Evolutionary conservation across 2,113 vertebrate species (phyloP).

Genomic region (Nycticorax nycticorax): DNA sequence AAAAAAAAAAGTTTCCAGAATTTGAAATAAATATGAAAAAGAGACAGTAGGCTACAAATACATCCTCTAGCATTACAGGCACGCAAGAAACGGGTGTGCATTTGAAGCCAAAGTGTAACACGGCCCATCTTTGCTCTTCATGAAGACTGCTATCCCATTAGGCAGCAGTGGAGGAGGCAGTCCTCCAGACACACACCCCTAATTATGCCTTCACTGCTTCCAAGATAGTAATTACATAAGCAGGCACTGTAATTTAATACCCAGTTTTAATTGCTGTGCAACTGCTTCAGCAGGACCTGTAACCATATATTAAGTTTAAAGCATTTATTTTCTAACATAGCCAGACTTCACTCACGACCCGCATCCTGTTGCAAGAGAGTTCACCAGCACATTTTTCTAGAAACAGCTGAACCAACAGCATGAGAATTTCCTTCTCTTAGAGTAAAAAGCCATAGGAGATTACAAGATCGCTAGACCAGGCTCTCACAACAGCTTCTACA

Average conservation of each 20-base stretch:
- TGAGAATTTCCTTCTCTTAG: not conserved
- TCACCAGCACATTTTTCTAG: not conserved
- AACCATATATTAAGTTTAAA: not conserved
- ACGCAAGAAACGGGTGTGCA: fast-evolving
- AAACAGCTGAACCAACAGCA: not conserved
- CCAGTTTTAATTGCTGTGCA: conserved; percentile 48
- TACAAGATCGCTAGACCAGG: not conserved
- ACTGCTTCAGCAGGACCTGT: conserved; percentile 51
- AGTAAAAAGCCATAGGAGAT: not conserved
- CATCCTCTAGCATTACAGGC: not conserved
- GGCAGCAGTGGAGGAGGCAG: not conserved
- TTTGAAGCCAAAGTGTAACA: not conserved
- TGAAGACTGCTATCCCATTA: not conserved
- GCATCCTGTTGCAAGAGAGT: not conserved
- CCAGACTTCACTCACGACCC: not conserved
- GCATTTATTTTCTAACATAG: not conserved
- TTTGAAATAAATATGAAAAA: not conserved
- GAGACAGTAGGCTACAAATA: not conserved
- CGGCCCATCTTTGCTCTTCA: not conserved
- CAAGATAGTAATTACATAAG: conserved; percentile 51
- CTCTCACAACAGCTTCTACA: not conserved
- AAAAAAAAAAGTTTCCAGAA: not conserved
- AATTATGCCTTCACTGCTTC: conserved; percentile 41
- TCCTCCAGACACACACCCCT: conserved; percentile 33
- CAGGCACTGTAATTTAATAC: conserved; percentile 43